These are phyloP conservation scores for Argopecten irradians DNA, from an alignment of 1,140 invertebrate genomes.

Conservation along the genomic window DNA sequence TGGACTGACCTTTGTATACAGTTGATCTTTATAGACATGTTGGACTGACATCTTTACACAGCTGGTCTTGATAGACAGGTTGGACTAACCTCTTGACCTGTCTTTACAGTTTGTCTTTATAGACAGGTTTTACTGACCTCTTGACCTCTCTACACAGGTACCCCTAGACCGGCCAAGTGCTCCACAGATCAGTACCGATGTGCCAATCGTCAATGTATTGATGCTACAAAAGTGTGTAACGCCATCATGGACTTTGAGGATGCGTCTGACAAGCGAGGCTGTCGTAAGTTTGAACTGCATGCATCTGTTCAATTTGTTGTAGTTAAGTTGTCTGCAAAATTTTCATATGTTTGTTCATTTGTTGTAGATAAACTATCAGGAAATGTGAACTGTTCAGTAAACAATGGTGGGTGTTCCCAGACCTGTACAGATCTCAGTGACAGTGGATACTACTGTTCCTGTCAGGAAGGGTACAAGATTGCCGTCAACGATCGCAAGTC, in stretches of 20 bases:
- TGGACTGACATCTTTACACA: no score
- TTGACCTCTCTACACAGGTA: conserved; percentile 49
- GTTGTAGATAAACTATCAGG: background rate
- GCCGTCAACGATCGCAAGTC: conserved; percentile 79
- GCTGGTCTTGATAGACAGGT: no score
- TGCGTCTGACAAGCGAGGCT: conserved; percentile 93
- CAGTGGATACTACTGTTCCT: conserved; percentile 90
- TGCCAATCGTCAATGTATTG: conserved; percentile 81
- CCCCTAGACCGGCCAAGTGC: conserved; percentile 43
- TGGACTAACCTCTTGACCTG: no score
- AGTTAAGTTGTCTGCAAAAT: background rate
- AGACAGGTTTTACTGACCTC: no score
- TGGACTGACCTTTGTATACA: no score
- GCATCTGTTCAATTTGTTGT: background rate
- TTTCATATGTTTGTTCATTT: no score
- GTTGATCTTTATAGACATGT: no score
- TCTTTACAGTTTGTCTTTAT: no score
- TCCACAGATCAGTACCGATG: conserved; percentile 79
- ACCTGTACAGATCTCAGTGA: conserved; percentile 90
- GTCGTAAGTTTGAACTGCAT: conserved; percentile 82
- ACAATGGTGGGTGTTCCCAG: conserved; percentile 94
- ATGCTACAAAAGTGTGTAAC: conserved; percentile 82
- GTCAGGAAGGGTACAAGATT: conserved; percentile 90
- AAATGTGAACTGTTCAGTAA: conserved; percentile 77
- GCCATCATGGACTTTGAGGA: conserved; percentile 94